Evolutionary conservation across 2,113 vertebrate species (phyloP).

Genomic region (Callopanchax toddi): DNA sequence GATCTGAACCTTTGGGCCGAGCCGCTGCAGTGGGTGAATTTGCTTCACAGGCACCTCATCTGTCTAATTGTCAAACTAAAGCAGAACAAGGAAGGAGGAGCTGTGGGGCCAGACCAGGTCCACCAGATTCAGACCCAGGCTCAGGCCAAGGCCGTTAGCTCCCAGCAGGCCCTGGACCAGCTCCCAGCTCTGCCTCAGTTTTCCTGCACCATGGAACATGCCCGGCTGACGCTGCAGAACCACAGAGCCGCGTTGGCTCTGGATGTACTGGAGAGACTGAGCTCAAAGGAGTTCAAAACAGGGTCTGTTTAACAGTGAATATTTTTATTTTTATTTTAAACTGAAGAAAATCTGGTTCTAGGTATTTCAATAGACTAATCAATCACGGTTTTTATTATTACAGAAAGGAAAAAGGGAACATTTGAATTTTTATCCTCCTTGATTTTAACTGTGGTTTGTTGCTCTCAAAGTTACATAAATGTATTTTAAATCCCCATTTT

Average conservation of each 20-base stretch:
- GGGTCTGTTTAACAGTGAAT: neutral
- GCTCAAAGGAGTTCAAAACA: neutral
- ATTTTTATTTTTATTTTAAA: neutral
- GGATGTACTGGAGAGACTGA: conserved; percentile 71
- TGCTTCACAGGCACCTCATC: conserved; percentile 82
- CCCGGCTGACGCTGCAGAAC: conserved; percentile 79
- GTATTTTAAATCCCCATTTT: too few relatives aligned
- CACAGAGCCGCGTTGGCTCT: conserved; percentile 80
- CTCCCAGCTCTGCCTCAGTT: conserved; percentile 86
- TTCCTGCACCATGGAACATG: conserved; percentile 83
- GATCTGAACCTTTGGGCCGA: conserved; percentile 95
- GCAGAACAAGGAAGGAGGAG: conserved; percentile 15
- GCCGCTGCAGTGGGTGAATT: conserved; percentile 82
- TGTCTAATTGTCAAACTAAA: conserved; percentile 50
- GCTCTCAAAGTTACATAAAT: too few relatives aligned
- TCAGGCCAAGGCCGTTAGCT: conserved; percentile 46
- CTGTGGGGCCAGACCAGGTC: conserved; percentile 23
- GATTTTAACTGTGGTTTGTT: neutral
- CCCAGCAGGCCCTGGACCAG: conserved; percentile 62
- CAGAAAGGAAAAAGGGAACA: neutral
- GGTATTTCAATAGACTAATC: neutral
- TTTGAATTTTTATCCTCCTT: conserved; percentile 1
- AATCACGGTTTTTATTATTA: neutral
- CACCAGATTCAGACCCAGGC: conserved; percentile 66
- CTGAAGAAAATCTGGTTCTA: neutral